phyloP scores from a whole-genome alignment of 2,888 invertebrate genomes.

The Perdita meconis region DNA sequence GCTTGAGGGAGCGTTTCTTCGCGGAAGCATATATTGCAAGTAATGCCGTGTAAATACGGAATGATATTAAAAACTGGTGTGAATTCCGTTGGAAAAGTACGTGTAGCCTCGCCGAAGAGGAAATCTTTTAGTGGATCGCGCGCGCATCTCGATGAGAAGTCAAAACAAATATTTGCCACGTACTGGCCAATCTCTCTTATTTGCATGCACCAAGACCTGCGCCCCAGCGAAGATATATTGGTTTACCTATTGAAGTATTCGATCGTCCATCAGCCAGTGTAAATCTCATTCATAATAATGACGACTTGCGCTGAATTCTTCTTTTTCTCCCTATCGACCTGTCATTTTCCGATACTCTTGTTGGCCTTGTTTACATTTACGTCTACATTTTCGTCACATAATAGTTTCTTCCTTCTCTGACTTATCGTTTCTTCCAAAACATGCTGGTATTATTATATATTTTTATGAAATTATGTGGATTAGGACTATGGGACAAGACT shows the following conservation, averaged over 20 bases:
- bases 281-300: conserved; percentile 74
- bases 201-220: conserved; percentile 58
- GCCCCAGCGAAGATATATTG: conserved; percentile 64
- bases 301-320: conserved; percentile 31
- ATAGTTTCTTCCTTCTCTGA: too few species aligned
- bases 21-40: conserved; percentile 40
- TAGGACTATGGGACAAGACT: too few species aligned
- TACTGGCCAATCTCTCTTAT: conserved; percentile 70
- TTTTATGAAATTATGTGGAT: too few species aligned
- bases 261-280: conserved; percentile 69
- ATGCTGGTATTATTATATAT: too few species aligned
- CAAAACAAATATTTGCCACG: conserved; percentile 73
- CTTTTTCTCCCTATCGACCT: not conserved
- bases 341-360: too few species aligned
- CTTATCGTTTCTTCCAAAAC: too few species aligned
- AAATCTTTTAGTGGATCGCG: conserved; percentile 31
- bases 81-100: conserved; percentile 47
- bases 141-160: conserved; percentile 58
- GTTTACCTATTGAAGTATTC: conserved; percentile 74
- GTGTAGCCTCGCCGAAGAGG: conserved; percentile 19
- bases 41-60: conserved; percentile 63
- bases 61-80: conserved; percentile 66
- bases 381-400: too few species aligned
- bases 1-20: conserved; percentile 29
- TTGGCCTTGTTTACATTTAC: too few species aligned